Evolutionary conservation across 2,113 vertebrate species (phyloP).

Genomic region (Brevimyrus niger): DNA sequence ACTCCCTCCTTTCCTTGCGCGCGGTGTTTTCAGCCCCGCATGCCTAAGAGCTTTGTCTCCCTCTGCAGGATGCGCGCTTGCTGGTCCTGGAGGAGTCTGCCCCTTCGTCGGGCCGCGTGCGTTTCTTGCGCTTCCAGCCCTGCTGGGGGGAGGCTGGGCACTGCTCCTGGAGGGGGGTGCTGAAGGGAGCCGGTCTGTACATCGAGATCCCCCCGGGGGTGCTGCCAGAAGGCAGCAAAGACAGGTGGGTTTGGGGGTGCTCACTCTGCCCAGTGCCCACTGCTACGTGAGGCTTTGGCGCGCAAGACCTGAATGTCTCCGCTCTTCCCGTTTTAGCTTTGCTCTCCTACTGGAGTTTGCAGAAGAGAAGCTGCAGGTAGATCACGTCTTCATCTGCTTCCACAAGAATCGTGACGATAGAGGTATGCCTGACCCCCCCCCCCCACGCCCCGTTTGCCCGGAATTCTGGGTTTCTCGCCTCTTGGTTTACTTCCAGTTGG

Average conservation of each 20-base stretch:
- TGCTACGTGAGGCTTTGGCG: not conserved
- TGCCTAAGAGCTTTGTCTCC: not conserved
- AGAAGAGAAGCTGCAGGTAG: conserved; percentile 83
- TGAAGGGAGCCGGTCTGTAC: conserved; percentile 79
- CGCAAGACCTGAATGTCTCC: not conserved
- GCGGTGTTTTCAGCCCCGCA: not conserved
- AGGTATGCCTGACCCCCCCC: conserved; percentile 60
- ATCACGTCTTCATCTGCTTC: conserved; percentile 92
- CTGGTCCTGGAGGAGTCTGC: conserved; percentile 89
- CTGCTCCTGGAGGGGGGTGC: conserved; percentile 79
- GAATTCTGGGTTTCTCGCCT: not conserved
- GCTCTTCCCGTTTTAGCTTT: conserved; percentile 58
- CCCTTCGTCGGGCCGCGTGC: conserved; percentile 71
- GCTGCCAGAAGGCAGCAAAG: conserved; percentile 95
- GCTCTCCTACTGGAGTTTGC: conserved; percentile 90
- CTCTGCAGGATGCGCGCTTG: conserved; percentile 82
- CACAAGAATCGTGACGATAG: conserved; percentile 90
- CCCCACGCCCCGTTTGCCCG: too few species aligned
- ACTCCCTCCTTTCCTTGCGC: not conserved
- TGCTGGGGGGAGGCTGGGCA: conserved; percentile 75
- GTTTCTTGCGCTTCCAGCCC: conserved; percentile 82
- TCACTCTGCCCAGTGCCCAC: not conserved
- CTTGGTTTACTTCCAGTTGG: too few species aligned
- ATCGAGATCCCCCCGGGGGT: conserved; percentile 84
- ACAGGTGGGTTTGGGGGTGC: conserved; percentile 64